Conservation (phyloP, 2,888 invertebrate genomes). For the Rhagonycha lutea region DNA sequence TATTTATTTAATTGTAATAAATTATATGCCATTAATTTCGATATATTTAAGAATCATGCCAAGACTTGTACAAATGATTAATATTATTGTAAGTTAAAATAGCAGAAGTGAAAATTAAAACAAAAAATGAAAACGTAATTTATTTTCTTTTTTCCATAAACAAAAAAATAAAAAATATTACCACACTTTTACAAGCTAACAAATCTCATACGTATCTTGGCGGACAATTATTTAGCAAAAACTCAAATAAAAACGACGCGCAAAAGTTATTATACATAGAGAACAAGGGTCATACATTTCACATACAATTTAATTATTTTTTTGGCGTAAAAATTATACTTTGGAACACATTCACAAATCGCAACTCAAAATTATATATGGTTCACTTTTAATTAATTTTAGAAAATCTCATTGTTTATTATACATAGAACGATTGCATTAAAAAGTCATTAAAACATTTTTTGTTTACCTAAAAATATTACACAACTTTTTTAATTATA, state of each 20-base stretch:
- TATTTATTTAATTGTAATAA: background rate
- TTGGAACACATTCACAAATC: background rate
- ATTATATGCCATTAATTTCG: background rate
- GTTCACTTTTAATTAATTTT: background rate
- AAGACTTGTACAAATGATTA: background rate
- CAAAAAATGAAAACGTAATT: background rate
- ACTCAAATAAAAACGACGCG: constrained; percentile 2
- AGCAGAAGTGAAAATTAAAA: background rate
- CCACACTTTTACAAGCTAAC: constrained; percentile 1
- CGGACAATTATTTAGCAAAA: constrained; percentile 3
- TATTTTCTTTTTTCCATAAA: background rate
- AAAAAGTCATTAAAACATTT: background rate
- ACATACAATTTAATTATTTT: constrained; percentile 2
- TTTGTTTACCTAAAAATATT: background rate
- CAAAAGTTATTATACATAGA: constrained; percentile 1
- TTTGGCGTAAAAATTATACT: background rate
- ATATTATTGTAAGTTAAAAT: background rate
- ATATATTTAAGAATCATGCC: background rate
- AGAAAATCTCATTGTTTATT: background rate
- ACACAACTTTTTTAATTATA: background rate
- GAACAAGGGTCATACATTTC: background rate
- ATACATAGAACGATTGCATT: background rate
- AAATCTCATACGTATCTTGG: constrained; percentile 3
- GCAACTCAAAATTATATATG: background rate
- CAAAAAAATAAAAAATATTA: constrained; percentile 1